Evolutionary conservation across 2,797 vertebrate species (phyloP), one percentile per base, ranked within the genome.

Genomic region (Xiphorhynchus erythropygius): DNA sequence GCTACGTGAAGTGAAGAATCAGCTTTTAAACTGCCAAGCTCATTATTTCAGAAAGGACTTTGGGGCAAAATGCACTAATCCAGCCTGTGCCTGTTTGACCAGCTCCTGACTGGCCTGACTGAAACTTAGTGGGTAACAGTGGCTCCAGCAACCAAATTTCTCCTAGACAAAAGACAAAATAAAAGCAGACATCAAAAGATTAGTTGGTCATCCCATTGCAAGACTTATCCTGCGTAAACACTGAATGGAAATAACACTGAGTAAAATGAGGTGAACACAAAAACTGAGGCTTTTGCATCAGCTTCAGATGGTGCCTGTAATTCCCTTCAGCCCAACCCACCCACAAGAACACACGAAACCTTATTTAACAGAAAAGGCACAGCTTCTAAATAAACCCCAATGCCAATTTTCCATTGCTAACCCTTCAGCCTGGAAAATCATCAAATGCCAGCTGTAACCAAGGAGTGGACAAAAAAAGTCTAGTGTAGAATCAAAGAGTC

Each of bases 181-280:
- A 57, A 80, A 94, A 78, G 33, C 0, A 70, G 46, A 56, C n/a
- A 68, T 69, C 27, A 81, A 76, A 87, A 74, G 56, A 85, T 60
- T 32, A 83, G 50, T 49, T 78, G 67, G 74, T 64, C 52, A 74
- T 69, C 52, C 78, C 76, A 83, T 8, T 88, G 46, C 52, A 78
- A 92, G 74, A 32, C 68, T 69, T 60, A 50, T 0, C 90, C 52
- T 89, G 28, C 56, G 82, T 88, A 94, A 96, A 94, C 80, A 80
- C 18, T 19, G 79, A 91, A 87, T 60, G 70, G 63, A 93, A 89
- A 44, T 80, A 96, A 95, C 83, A 93, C 90, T 93, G 93, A 65
- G 21, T 19, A 86, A 74, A 47, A 80, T 1, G 41, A 94, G 49
- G 60, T 73, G 77, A 90, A 92, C 37, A 60, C 16, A 74, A 56